These are phyloP conservation scores for Lasioglossum marginatum DNA, from an alignment of 2,888 invertebrate species.

Conservation along the genomic window DNA sequence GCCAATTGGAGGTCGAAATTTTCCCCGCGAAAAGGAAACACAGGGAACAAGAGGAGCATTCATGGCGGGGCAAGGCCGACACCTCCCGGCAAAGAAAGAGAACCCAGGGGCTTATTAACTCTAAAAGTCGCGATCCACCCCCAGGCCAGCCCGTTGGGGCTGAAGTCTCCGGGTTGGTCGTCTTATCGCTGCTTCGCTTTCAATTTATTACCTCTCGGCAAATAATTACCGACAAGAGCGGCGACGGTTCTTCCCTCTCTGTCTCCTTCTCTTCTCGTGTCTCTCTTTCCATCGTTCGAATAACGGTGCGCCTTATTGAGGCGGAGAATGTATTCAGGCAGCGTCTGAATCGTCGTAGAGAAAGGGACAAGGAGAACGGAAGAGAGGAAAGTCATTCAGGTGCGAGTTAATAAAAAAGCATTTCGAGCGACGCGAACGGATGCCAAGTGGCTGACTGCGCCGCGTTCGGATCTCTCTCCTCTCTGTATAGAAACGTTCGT, in stretches of 20 bases:
- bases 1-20: neutral
- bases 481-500: constrained; percentile 45
- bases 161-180: constrained; percentile 34
- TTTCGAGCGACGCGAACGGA: constrained; percentile 61
- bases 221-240: constrained; percentile 78
- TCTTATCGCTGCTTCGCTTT: constrained; percentile 70
- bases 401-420: constrained; percentile 76
- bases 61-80: constrained; percentile 41
- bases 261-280: constrained; percentile 15
- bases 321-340: constrained; percentile 73
- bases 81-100: constrained; percentile 51
- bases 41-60: constrained; percentile 36
- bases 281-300: constrained; percentile 47
- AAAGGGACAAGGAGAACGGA: constrained; percentile 52
- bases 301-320: constrained; percentile 72
- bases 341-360: constrained; percentile 68
- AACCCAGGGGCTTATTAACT: constrained; percentile 59
- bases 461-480: constrained; percentile 43
- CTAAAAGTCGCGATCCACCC: constrained; percentile 53
- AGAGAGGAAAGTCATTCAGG: constrained; percentile 75
- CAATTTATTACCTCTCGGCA: constrained; percentile 79
- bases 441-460: constrained; percentile 61
- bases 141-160: constrained; percentile 9
- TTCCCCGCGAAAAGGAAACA: constrained; percentile 11
- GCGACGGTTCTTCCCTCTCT: constrained; percentile 47